Percentiles rank a stretch among this genome's conserved stretches.
These are phyloP conservation scores for Sarcophaga peregrina DNA, from an alignment of 1,140 invertebrate species.

Conservation along the genomic window DNA sequence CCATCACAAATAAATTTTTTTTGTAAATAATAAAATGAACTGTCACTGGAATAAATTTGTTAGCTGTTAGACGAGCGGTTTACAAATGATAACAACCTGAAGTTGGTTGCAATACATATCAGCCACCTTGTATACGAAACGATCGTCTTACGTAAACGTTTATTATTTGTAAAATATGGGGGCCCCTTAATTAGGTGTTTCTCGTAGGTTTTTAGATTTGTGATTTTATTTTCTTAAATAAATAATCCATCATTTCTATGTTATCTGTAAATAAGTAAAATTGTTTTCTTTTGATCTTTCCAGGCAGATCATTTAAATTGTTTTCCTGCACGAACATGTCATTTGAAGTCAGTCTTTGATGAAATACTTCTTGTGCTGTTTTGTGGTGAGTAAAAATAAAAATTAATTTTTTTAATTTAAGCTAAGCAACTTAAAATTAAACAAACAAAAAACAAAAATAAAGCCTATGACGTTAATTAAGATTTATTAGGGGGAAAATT, in stretches of 20 bases:
- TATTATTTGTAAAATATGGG: too few species aligned
- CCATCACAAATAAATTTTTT: too few species aligned
- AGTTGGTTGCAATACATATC: too few species aligned
- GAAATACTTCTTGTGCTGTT: not conserved
- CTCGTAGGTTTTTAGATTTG: too few species aligned
- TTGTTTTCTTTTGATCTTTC: not conserved
- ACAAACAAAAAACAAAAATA: not conserved
- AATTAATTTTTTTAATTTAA: not conserved
- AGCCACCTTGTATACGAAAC: too few species aligned
- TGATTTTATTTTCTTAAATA: not conserved
- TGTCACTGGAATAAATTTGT: too few species aligned
- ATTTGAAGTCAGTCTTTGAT: not conserved
- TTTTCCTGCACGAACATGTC: slow-evolving; percentile 5
- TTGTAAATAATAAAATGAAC: too few species aligned
- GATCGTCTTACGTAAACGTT: too few species aligned
- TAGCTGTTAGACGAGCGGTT: too few species aligned
- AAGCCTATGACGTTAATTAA: slow-evolving; percentile 31
- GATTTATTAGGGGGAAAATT: slow-evolving; percentile 22
- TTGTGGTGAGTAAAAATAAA: not conserved
- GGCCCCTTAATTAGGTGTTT: too few species aligned
- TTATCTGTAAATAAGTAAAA: not conserved
- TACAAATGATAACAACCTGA: too few species aligned
- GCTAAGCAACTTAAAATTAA: not conserved
- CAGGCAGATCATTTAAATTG: slow-evolving; percentile 3
- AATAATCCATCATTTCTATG: not conserved